phyloP scores from a whole-genome alignment of 2,113 vertebrate genomes.

The Corvus moneduloides region DNA sequence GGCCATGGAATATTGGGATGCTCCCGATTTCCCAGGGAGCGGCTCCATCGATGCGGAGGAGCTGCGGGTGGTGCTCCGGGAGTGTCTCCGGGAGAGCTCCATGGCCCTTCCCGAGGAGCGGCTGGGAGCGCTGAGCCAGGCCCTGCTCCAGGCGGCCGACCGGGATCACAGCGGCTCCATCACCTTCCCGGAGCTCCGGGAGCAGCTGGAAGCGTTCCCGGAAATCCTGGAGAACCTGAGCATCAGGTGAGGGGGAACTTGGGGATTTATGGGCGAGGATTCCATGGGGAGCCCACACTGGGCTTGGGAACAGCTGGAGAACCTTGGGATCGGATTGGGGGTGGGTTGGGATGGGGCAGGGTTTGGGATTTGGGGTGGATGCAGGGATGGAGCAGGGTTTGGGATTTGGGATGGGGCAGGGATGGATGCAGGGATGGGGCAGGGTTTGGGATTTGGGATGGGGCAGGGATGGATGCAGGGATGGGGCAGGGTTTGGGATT shows the following conservation, averaged over 20 bases:
- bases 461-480: neutral
- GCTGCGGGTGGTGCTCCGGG: conserved; percentile 79
- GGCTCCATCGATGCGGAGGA: conserved; percentile 86
- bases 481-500: neutral
- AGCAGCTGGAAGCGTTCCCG: conserved; percentile 83
- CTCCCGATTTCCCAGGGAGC: conserved; percentile 68
- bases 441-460: no score
- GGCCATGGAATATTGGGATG: fast-evolving
- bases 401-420: no score
- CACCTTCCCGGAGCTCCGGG: conserved; percentile 87
- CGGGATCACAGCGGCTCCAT: conserved; percentile 84
- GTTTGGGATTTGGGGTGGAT: no score
- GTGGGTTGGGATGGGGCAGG: neutral
- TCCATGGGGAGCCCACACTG: fast-evolving
- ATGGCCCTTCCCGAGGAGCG: conserved; percentile 85
- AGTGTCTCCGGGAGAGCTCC: conserved; percentile 84
- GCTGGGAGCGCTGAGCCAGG: conserved; percentile 80
- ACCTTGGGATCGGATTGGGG: neutral
- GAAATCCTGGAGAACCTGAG: conserved; percentile 91
- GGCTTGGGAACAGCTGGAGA: neutral
- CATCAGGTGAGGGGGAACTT: conserved; percentile 74
- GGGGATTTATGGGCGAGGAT: neutral
- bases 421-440: neutral
- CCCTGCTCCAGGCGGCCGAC: conserved; percentile 84
- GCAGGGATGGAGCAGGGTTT: neutral